Conservation (phyloP, 2,888 invertebrate species). For the Drosophila trichaetosa region DNA sequence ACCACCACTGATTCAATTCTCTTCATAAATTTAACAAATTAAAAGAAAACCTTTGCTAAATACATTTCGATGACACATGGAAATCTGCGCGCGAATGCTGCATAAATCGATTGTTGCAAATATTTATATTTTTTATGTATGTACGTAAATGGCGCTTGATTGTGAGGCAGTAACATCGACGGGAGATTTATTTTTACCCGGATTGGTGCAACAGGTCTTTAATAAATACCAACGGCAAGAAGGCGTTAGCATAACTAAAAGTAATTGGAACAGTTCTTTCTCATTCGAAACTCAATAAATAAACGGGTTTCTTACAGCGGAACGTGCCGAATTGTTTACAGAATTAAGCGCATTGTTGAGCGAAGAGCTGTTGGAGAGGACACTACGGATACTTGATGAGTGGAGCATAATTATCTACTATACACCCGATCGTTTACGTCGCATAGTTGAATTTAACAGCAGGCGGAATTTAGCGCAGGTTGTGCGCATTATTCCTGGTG, state of each 20-base stretch:
- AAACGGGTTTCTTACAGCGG: constrained; percentile 6
- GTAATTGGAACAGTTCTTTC: constrained; percentile 6
- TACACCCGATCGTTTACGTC: constrained; percentile 64
- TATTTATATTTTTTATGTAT: not conserved
- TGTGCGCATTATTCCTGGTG: constrained; percentile 87
- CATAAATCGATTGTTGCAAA: constrained; percentile 10
- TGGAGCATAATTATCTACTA: constrained; percentile 86
- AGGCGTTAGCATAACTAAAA: constrained; percentile 7
- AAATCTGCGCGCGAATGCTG: constrained; percentile 5
- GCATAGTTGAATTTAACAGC: constrained; percentile 41
- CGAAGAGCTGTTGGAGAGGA: constrained; percentile 86
- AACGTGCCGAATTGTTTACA: constrained; percentile 86
- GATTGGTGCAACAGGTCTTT: constrained; percentile 41
- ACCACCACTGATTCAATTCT: not conserved
- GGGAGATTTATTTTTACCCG: constrained; percentile 41
- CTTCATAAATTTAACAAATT: too few relatives aligned
- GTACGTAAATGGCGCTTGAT: constrained; percentile 42
- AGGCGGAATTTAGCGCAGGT: constrained; percentile 85
- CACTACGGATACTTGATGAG: constrained; percentile 88
- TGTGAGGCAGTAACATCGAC: constrained; percentile 4
- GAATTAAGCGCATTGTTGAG: constrained; percentile 88
- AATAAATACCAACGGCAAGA: constrained; percentile 34
- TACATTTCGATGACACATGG: not conserved
- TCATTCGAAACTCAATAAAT: not conserved
- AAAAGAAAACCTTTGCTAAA: not conserved